Conservation (phyloP, 2,113 vertebrate species). For the Zapornia atra region DNA sequence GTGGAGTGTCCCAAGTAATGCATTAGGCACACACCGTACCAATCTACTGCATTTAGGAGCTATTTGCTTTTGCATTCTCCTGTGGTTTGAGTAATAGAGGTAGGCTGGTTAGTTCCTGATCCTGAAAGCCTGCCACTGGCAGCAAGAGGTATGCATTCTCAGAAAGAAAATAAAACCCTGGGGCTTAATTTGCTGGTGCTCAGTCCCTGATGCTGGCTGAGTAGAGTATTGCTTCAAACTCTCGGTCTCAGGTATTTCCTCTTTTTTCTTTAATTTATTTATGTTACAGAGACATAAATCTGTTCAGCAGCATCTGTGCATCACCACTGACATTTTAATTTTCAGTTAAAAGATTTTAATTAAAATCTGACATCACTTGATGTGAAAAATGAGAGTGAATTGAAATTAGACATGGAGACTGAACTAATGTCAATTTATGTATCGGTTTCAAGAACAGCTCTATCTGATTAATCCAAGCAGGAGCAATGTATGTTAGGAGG, state of each 20-base stretch:
- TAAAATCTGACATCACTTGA: conserved; percentile 53
- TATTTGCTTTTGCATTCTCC: neutral
- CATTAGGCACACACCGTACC: neutral
- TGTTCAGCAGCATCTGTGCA: conserved; percentile 14
- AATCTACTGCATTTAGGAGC: neutral
- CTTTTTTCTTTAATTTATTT: neutral
- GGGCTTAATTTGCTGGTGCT: neutral
- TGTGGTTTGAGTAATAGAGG: neutral
- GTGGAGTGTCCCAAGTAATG: neutral
- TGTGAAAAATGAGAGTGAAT: conserved; percentile 43
- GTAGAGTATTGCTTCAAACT: neutral
- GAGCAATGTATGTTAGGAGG: neutral
- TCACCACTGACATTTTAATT: conserved; percentile 60
- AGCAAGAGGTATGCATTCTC: neutral
- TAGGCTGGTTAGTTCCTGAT: neutral
- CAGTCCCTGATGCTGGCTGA: neutral
- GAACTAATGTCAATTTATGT: neutral
- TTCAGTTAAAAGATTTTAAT: conserved; percentile 61
- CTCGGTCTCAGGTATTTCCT: neutral
- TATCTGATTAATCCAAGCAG: conserved; percentile 1
- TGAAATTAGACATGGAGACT: neutral
- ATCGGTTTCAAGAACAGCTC: neutral
- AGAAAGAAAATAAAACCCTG: neutral
- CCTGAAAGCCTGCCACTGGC: neutral
- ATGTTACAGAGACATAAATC: neutral